Conservation (phyloP, 2,888 invertebrate genomes). For the Eurytoma californica region DNA sequence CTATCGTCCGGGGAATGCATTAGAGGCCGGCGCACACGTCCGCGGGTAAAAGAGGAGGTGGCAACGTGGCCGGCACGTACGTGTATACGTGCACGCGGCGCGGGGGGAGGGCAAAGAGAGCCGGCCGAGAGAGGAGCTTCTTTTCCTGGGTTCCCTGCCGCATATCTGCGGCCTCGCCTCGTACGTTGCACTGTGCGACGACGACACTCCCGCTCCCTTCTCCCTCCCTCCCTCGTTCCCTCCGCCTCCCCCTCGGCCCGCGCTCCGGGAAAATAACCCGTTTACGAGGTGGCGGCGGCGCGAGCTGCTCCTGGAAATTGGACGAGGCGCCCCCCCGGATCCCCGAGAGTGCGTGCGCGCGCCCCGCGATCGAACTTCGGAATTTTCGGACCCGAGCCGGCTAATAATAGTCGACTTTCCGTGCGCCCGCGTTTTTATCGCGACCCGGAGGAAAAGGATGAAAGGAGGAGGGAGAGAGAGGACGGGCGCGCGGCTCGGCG, state of each 20-base stretch:
- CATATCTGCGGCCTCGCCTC: conserved; percentile 55
- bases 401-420: not conserved
- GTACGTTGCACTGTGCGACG: conserved; percentile 52
- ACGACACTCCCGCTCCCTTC: conserved; percentile 30
- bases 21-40: conserved; percentile 61
- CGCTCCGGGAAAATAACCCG: conserved; percentile 51
- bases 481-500: not conserved
- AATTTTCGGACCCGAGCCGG: not conserved
- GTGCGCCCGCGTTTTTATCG: not conserved
- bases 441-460: not conserved
- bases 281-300: conserved; percentile 36
- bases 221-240: conserved; percentile 16
- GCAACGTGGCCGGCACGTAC: conserved; percentile 73
- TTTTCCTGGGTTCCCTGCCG: conserved; percentile 50
- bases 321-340: conserved; percentile 11
- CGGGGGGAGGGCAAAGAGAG: not conserved
- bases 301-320: conserved; percentile 41
- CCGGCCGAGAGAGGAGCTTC: conserved; percentile 38
- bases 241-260: not conserved
- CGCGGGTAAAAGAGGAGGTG: conserved; percentile 64
- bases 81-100: conserved; percentile 46
- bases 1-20: conserved; percentile 66
- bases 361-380: too few relatives aligned
- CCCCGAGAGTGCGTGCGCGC: not conserved
- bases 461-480: not conserved